phyloP scores from a whole-genome alignment of 2,797 vertebrate genomes.

The Poliocrania exsul region DNA sequence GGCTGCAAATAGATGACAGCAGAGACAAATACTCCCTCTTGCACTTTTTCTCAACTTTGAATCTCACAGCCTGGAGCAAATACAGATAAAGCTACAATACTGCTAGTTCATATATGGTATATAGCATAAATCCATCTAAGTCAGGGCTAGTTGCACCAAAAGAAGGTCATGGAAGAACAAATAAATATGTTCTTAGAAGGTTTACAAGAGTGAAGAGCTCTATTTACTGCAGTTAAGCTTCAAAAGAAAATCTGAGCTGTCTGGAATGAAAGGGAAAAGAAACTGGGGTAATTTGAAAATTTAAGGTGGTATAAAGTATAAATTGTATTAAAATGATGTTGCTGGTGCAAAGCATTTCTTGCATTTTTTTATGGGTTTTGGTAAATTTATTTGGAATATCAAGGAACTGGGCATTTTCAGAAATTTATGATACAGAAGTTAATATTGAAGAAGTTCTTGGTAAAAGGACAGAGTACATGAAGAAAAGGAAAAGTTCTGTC shows the following conservation, averaged over 20 bases:
- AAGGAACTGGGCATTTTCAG: neutral
- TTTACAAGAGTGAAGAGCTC: neutral
- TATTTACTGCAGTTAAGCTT: neutral
- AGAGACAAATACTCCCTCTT: neutral
- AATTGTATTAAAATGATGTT: neutral
- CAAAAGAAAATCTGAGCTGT: neutral
- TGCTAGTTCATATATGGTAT: rapidly evolving
- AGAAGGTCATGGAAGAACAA: neutral
- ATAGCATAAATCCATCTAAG: neutral
- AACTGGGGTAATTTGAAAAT: neutral
- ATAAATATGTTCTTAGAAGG: neutral
- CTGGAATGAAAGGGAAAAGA: neutral
- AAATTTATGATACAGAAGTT: neutral
- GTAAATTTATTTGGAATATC: neutral
- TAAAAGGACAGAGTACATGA: neutral
- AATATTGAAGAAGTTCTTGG: neutral
- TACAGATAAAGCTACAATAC: neutral
- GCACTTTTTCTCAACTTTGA: neutral
- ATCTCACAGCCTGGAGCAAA: neutral
- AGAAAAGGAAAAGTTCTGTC: neutral
- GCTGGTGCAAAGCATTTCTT: neutral
- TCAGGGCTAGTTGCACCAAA: neutral
- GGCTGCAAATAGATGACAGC: neutral
- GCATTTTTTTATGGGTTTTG: neutral
- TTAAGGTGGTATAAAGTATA: neutral